Evolutionary conservation across 2,888 invertebrate species (phyloP), one percentile per base, ranked within the genome.

Genomic region (Schrankia costaestrigalis): DNA sequence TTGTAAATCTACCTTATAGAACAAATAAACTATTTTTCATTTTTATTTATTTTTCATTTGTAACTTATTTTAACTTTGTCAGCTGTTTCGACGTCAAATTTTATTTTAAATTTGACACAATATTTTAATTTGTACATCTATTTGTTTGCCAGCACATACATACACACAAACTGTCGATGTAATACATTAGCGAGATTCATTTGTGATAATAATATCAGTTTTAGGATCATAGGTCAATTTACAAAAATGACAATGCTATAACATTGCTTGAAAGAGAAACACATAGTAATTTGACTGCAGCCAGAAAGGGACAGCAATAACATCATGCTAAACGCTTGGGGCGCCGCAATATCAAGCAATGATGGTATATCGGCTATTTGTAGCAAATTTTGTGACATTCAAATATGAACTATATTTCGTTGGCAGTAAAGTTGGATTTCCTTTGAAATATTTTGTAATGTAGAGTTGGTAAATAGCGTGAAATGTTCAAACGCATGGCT

Each of bases 171-270:
- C 17, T 15, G 3, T 15, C 17, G 17, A 3, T 6, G 3, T 15
- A 4, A 15, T 15, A 15, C 6, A 15, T 15, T 15, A 15, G 17
- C 6, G 66, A 63, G 58, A 57, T 78, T 75, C 75, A 79, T 80
- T 76, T 75, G 70, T 70, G 62, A 67, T n/a, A 68, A 68, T 67
- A 72, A 76, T 73, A 72, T 72, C 76, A 73, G 63, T 70, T 75
- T 66, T 70, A 73, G 70, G 79, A 68, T 77, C 79, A 77, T 48
- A 74, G 83, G 78, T 80, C 78, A 76, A 73, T 78, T 74, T 73
- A 71, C 74, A 78, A 82, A 83, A 82, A 83, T 82, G 80, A 83
- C 82, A 81, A 74, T 67, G 74, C 73, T 62, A 70, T 73, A 71
- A 63, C 58, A 55, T 29, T 32, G 57, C 15, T 26, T 40, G 63